Conservation (phyloP, 2,113 vertebrate species). For the Daubentonia madagascariensis region DNA sequence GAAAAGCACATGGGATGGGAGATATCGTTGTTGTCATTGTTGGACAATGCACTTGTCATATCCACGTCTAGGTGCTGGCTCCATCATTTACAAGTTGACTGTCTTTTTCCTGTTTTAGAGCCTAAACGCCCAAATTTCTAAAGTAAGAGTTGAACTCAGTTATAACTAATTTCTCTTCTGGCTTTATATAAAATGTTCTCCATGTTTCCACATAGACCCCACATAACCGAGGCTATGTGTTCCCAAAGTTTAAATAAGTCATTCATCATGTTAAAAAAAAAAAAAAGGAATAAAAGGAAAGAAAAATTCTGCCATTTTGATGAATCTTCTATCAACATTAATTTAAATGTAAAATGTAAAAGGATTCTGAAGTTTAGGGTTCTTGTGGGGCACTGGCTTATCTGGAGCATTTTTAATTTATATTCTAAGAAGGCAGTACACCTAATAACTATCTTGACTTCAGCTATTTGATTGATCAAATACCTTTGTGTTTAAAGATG, state of each 20-base stretch:
- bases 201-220: conserved; percentile 42
- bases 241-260: conserved; percentile 47
- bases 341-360: conserved; percentile 84
- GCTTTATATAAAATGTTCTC: conserved; percentile 22
- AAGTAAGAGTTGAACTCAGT: conserved; percentile 20
- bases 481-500: conserved; percentile 77
- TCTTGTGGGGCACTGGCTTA: conserved; percentile 80
- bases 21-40: background rate
- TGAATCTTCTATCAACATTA: conserved; percentile 81
- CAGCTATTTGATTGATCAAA: conserved; percentile 83
- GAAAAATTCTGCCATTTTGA: conserved; percentile 78
- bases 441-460: conserved; percentile 82
- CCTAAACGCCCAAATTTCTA: background rate
- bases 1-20: background rate
- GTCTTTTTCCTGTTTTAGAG: background rate
- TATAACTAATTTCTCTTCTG: conserved; percentile 21
- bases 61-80: background rate
- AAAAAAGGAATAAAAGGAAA: background rate
- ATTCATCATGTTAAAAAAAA: background rate
- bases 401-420: conserved; percentile 81
- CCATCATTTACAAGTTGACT: background rate
- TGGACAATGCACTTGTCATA: background rate
- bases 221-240: conserved; percentile 26
- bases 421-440: conserved; percentile 82
- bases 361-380: conserved; percentile 82